These are phyloP conservation scores for Anastrepha obliqua DNA, from an alignment of 1,140 invertebrate species.

Conservation along the genomic window DNA sequence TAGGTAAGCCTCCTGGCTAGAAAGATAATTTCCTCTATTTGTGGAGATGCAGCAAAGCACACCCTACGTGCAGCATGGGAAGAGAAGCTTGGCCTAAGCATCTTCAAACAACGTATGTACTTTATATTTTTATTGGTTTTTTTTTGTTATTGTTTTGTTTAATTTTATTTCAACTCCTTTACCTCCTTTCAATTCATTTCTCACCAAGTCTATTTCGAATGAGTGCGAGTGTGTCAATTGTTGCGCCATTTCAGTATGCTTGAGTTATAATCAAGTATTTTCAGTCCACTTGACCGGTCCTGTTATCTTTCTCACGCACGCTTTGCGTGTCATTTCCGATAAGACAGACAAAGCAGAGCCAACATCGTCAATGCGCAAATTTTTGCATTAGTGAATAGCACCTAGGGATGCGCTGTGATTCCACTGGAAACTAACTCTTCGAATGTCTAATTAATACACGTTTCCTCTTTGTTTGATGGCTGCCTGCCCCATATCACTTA, in stretches of 20 bases:
- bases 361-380: not conserved
- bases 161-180: too few species aligned
- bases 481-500: not conserved
- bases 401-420: not conserved
- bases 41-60: too few species aligned
- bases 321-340: slow-evolving; percentile 52
- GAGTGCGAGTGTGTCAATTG: not conserved
- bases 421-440: not conserved
- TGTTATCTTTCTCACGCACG: slow-evolving; percentile 35
- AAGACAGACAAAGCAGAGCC: slow-evolving; percentile 10
- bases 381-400: not conserved
- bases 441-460: not conserved
- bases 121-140: too few species aligned
- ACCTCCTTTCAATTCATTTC: too few species aligned
- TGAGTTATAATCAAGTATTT: slow-evolving; percentile 6
- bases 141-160: too few species aligned
- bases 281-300: not conserved
- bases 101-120: too few species aligned
- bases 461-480: not conserved
- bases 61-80: too few species aligned
- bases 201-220: too few species aligned
- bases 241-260: not conserved
- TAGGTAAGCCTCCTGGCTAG: too few species aligned
- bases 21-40: too few species aligned
- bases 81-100: too few species aligned